Evolutionary conservation across 2,888 invertebrate genomes (phyloP).

Genomic region (Pediacus dermestoides): DNA sequence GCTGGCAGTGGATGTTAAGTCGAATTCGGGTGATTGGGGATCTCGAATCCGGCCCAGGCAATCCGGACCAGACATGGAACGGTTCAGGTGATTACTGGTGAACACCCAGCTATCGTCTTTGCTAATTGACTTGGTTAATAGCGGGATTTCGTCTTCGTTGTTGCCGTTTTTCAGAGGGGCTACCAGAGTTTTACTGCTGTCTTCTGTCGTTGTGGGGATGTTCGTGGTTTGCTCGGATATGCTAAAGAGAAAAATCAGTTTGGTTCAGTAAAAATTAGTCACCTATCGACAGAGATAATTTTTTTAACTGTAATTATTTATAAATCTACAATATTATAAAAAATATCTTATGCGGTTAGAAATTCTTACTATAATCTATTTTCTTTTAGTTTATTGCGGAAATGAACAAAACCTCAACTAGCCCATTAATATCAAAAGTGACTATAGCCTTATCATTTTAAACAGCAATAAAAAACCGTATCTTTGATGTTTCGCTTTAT

Average conservation of each 20-base stretch:
- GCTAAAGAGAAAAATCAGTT: conserved; percentile 17
- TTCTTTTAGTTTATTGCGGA: too few species aligned
- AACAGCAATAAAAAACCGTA: too few species aligned
- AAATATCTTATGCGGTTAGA: too few species aligned
- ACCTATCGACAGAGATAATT: too few species aligned
- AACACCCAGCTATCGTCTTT: conserved; percentile 54
- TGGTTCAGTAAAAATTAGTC: too few species aligned
- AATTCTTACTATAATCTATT: too few species aligned
- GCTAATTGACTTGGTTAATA: conserved; percentile 42
- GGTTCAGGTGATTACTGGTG: conserved; percentile 49
- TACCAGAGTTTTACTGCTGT: conserved; percentile 26
- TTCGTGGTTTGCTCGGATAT: conserved; percentile 19
- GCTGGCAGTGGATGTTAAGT: conserved; percentile 27
- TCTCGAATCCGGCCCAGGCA: conserved; percentile 53
- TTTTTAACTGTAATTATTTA: too few species aligned
- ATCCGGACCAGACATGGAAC: conserved; percentile 59
- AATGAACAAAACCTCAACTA: too few species aligned
- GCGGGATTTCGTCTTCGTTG: conserved; percentile 29
- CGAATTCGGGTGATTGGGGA: conserved; percentile 45
- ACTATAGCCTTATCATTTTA: too few species aligned
- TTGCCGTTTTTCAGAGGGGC: conserved; percentile 28
- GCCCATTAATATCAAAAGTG: too few species aligned
- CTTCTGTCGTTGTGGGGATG: conserved; percentile 22
- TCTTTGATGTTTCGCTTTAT: too few species aligned
- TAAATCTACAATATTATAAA: too few species aligned